phyloP scores from a whole-genome alignment of 2,113 vertebrate genomes.

The Grammomys dolichurus region DNA sequence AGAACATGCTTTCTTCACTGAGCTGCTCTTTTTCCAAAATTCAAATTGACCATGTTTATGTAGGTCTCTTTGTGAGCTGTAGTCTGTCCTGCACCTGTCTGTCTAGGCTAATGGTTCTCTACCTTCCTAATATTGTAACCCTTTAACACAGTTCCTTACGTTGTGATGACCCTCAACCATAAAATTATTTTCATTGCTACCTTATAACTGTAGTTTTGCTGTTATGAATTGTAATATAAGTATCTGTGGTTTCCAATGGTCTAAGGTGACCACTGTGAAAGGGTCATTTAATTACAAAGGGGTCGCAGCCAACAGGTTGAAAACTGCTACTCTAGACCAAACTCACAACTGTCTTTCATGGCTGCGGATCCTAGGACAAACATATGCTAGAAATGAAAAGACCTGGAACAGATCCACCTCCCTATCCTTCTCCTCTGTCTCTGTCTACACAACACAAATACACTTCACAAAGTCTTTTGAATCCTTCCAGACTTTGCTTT shows the following conservation, averaged over 20 bases:
- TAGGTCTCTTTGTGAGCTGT: neutral
- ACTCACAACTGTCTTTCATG: slow-evolving; percentile 4
- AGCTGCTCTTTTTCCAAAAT: neutral
- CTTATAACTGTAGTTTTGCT: neutral
- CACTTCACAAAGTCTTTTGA: neutral
- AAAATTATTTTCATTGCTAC: neutral
- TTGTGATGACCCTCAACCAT: neutral
- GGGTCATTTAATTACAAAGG: neutral
- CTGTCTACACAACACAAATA: slow-evolving; percentile 34
- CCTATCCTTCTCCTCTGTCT: neutral
- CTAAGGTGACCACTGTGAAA: neutral
- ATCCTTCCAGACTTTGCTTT: slow-evolving; percentile 22
- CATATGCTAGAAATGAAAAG: neutral
- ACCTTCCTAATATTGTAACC: neutral
- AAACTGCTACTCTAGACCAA: neutral
- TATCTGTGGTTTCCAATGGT: neutral
- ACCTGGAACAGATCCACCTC: neutral
- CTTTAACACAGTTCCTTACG: neutral
- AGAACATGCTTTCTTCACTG: neutral
- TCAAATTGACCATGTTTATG: neutral
- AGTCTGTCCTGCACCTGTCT: neutral
- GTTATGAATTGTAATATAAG: neutral
- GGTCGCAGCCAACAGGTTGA: neutral
- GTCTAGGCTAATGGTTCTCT: neutral
- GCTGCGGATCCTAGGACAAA: slow-evolving; percentile 37